Conservation (phyloP, 2,797 vertebrate species). For the Sebastes steindachneri region DNA sequence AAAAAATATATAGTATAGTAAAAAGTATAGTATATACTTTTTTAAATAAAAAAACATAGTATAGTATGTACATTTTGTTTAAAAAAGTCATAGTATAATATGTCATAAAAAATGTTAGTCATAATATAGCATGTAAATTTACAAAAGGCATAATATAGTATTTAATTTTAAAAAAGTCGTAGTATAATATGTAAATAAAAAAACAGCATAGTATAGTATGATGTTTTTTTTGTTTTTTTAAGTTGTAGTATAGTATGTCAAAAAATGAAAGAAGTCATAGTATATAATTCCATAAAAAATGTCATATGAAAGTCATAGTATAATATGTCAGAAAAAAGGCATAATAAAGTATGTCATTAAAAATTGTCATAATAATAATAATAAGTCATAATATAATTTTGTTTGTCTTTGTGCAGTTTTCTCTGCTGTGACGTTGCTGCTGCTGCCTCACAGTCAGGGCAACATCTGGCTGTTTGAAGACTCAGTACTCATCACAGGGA, state of each 20-base stretch:
- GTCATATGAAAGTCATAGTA: neutral
- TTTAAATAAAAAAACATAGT: no score
- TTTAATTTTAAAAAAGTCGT: no score
- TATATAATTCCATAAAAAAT: neutral
- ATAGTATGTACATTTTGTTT: neutral
- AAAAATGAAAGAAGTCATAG: neutral
- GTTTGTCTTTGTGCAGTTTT: constrained; percentile 84
- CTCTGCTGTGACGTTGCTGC: constrained; percentile 90
- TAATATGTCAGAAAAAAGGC: neutral
- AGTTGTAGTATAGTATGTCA: neutral
- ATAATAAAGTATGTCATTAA: no score
- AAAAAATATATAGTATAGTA: neutral
- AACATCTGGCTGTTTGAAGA: constrained; percentile 97
- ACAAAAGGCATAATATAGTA: no score
- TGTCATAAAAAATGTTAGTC: neutral
- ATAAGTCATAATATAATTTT: neutral
- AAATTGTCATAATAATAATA: no score
- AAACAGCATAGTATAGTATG: no score
- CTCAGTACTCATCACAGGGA: constrained; percentile 91
- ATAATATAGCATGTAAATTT: neutral
- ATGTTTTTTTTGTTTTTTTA: neutral
- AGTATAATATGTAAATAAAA: no score
- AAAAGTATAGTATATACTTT: neutral
- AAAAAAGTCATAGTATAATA: neutral
- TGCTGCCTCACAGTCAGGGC: constrained; percentile 94